phyloP scores from a whole-genome alignment of 2,113 vertebrate species.

The Casuarius casuarius region DNA sequence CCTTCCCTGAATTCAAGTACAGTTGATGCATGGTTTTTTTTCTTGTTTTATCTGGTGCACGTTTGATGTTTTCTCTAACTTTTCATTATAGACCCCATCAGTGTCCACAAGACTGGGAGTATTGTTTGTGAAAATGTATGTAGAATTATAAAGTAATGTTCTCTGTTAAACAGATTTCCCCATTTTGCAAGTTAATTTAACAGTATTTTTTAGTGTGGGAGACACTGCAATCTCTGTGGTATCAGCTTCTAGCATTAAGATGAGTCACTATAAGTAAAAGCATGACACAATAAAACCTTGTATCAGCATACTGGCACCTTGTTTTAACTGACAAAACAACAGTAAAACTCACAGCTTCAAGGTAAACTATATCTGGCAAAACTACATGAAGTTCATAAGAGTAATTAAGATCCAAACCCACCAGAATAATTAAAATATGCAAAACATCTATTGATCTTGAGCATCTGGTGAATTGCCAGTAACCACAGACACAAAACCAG shows the following conservation, averaged over 20 bases:
- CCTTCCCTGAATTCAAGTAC: neutral
- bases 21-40: neutral
- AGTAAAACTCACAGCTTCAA: constrained; percentile 27
- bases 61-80: neutral
- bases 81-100: neutral
- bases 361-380: constrained; percentile 46
- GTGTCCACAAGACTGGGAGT: neutral
- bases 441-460: constrained; percentile 53
- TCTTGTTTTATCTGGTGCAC: neutral
- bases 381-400: constrained; percentile 43
- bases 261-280: neutral
- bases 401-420: constrained; percentile 56
- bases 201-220: neutral
- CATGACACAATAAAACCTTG: neutral
- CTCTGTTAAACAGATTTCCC: neutral
- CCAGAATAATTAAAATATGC: constrained; percentile 60
- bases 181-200: neutral
- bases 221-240: neutral
- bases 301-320: neutral
- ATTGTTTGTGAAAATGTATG: neutral
- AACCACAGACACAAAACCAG: constrained; percentile 9
- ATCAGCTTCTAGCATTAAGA: neutral
- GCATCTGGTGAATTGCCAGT: constrained; percentile 58
- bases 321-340: constrained; percentile 8
- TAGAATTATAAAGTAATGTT: neutral